phyloP scores from a whole-genome alignment of 2,797 vertebrate species.

The Atherinosoma microstoma region DNA sequence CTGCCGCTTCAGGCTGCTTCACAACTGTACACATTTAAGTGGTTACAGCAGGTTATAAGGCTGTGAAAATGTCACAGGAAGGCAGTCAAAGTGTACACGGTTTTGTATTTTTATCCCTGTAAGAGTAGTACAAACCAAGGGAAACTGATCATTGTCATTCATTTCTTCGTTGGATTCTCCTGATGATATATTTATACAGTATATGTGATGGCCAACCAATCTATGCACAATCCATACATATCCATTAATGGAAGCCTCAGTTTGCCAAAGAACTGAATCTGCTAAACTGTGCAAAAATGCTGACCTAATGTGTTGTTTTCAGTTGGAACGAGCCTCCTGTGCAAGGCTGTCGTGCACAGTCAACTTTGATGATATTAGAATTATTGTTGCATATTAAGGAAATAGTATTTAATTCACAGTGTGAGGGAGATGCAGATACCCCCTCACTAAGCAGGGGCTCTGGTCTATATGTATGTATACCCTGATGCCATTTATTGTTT shows the following conservation, averaged over 20 bases:
- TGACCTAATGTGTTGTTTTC: not conserved
- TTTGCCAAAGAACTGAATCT: not conserved
- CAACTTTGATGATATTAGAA: too few relatives aligned
- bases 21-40: constrained; percentile 33
- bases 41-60: constrained; percentile 2
- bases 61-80: constrained; percentile 23
- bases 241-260: not conserved
- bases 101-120: not conserved
- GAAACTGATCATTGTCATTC: not conserved
- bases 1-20: constrained; percentile 13
- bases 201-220: not conserved
- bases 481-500: too few relatives aligned
- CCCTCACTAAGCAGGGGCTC: too few relatives aligned
- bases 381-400: too few relatives aligned
- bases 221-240: too few relatives aligned
- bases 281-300: not conserved
- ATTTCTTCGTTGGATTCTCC: not conserved
- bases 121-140: not conserved
- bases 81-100: not conserved
- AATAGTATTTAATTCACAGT: too few relatives aligned
- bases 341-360: not conserved
- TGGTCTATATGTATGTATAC: too few relatives aligned
- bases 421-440: too few relatives aligned
- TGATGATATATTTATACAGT: not conserved
- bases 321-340: not conserved